Conservation (phyloP, 2,888 invertebrate species). For the Parascotia fuliginaria region DNA sequence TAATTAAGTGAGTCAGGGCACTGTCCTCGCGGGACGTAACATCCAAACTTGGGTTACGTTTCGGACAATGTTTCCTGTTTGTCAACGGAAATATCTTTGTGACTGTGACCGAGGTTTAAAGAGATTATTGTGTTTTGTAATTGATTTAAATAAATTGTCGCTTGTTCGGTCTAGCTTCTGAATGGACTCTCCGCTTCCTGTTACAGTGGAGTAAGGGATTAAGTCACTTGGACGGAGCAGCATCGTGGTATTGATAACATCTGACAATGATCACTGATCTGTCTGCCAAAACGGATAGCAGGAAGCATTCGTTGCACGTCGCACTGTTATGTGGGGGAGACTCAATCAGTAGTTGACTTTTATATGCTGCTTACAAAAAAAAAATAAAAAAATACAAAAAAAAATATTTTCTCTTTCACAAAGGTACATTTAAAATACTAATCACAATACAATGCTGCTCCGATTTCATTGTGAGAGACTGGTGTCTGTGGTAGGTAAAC, state of each 20-base stretch:
- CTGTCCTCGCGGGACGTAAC: constrained; percentile 49
- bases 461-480: too few species aligned
- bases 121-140: constrained; percentile 14
- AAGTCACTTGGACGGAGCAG: neutral
- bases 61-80: constrained; percentile 38
- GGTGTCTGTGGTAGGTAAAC: too few species aligned
- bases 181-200: constrained; percentile 6
- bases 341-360: constrained; percentile 2
- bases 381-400: too few species aligned
- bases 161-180: neutral
- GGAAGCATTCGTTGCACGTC: constrained; percentile 8
- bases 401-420: too few species aligned
- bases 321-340: neutral
- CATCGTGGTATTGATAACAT: constrained; percentile 13
- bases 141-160: constrained; percentile 16
- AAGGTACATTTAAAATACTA: too few species aligned
- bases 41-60: constrained; percentile 52
- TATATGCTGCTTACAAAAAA: neutral
- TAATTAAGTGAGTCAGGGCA: constrained; percentile 64
- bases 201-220: constrained; percentile 6
- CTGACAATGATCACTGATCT: constrained; percentile 8
- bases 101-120: constrained; percentile 35
- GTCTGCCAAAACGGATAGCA: constrained; percentile 10
- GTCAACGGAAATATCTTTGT: constrained; percentile 36
- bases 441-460: too few species aligned